These are phyloP conservation scores for Platycheirus rosarum DNA, from an alignment of 2,888 invertebrate species.

Conservation along the genomic window DNA sequence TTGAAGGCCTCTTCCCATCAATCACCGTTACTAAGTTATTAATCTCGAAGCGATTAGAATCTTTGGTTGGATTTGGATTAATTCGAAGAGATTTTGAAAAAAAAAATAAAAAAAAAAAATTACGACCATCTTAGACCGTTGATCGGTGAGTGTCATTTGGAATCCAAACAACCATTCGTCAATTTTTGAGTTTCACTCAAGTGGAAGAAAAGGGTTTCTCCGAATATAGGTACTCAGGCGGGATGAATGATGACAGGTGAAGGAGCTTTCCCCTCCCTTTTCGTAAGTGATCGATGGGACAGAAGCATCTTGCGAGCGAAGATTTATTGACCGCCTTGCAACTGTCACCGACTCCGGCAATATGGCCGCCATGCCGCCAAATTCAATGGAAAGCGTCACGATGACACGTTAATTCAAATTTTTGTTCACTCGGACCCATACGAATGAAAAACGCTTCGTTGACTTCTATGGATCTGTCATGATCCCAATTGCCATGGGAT, in stretches of 20 bases:
- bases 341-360: conserved; percentile 37
- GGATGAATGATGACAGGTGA: conserved; percentile 68
- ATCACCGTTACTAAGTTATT: conserved; percentile 60
- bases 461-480: conserved; percentile 64
- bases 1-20: conserved; percentile 58
- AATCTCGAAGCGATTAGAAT: conserved; percentile 63
- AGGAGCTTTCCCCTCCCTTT: conserved; percentile 52
- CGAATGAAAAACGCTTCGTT: conserved; percentile 52
- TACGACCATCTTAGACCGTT: conserved; percentile 34
- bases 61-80: conserved; percentile 58
- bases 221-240: conserved; percentile 19
- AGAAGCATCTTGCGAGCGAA: conserved; percentile 55
- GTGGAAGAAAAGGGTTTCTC: conserved; percentile 46
- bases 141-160: conserved; percentile 61
- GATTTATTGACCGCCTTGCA: conserved; percentile 67
- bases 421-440: not conserved
- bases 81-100: conserved; percentile 41
- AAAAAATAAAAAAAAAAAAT: conserved; percentile 15
- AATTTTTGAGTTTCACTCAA: conserved; percentile 45
- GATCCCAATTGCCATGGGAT: conserved; percentile 64
- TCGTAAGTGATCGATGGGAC: conserved; percentile 63
- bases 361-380: conserved; percentile 4
- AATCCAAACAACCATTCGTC: conserved; percentile 68
- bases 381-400: conserved; percentile 18
- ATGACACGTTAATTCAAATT: conserved; percentile 52